A percentile compares a stretch with the other conserved stretches of the same genome.
These are phyloP conservation scores for Drosophila flavopinicola DNA, from an alignment of 2,888 invertebrate species.

Conservation along the genomic window DNA sequence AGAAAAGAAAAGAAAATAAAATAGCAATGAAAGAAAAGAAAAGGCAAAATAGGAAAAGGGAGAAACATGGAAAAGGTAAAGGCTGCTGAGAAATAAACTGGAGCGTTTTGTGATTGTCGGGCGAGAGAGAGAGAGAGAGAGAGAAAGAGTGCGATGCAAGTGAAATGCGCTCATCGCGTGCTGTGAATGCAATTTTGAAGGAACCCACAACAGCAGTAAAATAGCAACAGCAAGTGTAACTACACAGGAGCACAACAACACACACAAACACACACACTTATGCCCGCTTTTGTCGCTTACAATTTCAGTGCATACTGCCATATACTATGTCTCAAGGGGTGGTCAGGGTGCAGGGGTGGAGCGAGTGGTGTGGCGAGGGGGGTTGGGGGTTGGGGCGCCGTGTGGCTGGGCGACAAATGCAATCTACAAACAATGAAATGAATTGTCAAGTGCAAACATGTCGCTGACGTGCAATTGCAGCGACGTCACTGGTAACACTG, in stretches of 20 bases:
- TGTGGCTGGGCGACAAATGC: conserved; percentile 69
- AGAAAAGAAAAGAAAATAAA: conserved; percentile 2
- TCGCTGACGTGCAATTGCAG: conserved; percentile 76
- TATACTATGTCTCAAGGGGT: conserved; percentile 10
- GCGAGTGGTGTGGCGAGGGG: not conserved
- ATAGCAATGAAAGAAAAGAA: not conserved
- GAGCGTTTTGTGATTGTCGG: conserved; percentile 65
- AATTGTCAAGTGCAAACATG: conserved; percentile 81
- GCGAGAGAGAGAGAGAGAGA: no score
- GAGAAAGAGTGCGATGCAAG: conserved; percentile 38
- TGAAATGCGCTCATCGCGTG: conserved; percentile 76
- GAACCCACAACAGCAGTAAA: conserved; percentile 30
- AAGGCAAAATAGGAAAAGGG: conserved; percentile 16
- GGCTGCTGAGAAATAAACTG: conserved; percentile 73
- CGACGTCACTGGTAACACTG: conserved; percentile 1
- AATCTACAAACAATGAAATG: conserved; percentile 81
- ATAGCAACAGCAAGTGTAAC: no score
- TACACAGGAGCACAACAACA: conserved; percentile 17
- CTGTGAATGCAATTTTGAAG: conserved; percentile 75
- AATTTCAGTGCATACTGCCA: conserved; percentile 33
- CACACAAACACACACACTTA: not conserved
- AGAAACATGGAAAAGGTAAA: conserved; percentile 73
- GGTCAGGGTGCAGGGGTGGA: not conserved
- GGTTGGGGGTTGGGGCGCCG: not conserved
- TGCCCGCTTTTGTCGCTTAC: conserved; percentile 34